These are phyloP conservation scores for Buathra laborator DNA, from an alignment of 2,888 invertebrate genomes.

Conservation along the genomic window DNA sequence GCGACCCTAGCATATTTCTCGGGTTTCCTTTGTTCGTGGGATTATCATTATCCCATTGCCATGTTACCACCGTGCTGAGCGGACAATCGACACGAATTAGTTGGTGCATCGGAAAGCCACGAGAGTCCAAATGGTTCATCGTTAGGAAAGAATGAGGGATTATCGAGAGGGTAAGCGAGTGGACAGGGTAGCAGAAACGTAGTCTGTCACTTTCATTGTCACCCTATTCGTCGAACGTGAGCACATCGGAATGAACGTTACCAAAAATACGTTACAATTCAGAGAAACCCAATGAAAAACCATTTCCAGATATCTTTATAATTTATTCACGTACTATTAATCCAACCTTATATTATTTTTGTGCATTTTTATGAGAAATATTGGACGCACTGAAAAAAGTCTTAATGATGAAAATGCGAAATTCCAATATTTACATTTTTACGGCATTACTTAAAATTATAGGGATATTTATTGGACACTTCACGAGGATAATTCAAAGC, in stretches of 20 bases:
- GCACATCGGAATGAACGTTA: background rate
- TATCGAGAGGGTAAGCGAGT: constrained; percentile 76
- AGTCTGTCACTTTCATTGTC: constrained; percentile 55
- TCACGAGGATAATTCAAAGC: no score
- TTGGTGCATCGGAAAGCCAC: constrained; percentile 12
- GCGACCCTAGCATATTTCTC: constrained; percentile 82
- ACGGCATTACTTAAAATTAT: no score
- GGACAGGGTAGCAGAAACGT: constrained; percentile 76
- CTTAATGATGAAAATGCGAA: no score
- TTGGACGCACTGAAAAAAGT: no score
- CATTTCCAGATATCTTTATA: no score
- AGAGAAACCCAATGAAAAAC: background rate
- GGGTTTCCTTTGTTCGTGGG: constrained; percentile 83
- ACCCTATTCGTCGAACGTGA: constrained; percentile 8
- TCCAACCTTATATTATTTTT: no score
- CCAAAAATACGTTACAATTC: background rate
- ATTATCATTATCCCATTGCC: constrained; percentile 81
- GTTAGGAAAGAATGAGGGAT: constrained; percentile 76
- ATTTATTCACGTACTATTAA: no score
- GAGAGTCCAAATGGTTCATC: constrained; percentile 61
- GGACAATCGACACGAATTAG: background rate
- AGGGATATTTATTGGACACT: no score
- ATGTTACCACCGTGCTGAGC: constrained; percentile 66
- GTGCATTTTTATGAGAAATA: no score
- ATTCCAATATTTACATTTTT: no score